Evolutionary conservation across 2,797 vertebrate species (phyloP), one percentile per base, ranked within the genome.

Genomic region (Moxostoma hubbsi): DNA sequence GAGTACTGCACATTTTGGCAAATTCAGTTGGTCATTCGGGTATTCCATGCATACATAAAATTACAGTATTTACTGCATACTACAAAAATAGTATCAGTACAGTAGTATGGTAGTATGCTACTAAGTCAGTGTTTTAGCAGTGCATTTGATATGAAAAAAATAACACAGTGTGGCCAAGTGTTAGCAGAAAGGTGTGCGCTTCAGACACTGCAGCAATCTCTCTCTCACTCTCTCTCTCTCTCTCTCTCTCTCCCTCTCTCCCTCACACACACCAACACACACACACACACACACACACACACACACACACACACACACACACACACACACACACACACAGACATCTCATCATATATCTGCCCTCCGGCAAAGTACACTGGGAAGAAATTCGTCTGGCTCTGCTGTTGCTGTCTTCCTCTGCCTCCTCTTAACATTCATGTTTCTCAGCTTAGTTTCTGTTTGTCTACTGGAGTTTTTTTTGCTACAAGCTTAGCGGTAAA

Each of bases 301-400:
- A 67, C 54, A 68, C 66, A 58, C 58, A 36, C 61, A 43, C 61
- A 76, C 16, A 51, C 68, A 73, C 64, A 65, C 63, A 77, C 54
- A 50, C 58, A 61, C 51, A 47, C 43, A 46, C 59, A 45, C 59
- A 16, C 24, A 59, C 24, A 73, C 8, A 11, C 13, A 74, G 55
- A 67, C 54, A 68, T 61, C 57, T 68, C 75, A 47, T 77, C 69
- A 36, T 75, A 79, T 70, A 75, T 49, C 65, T 78, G 71, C 78
- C 79, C 84, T 76, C 57, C 74, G 72, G 81, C 79, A 66, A 68
- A 66, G 67, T 65, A 79, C 72, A 72, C 68, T 61, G 72, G 73
- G 15, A 74, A 54, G 61, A 61, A 70, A 79, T 51, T 77, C 67
- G 61, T 59, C 68, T 61, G 62, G 69, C 79, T 76, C 51, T 82